phyloP scores from a whole-genome alignment of 2,113 vertebrate species.

The Hippolais icterina region DNA sequence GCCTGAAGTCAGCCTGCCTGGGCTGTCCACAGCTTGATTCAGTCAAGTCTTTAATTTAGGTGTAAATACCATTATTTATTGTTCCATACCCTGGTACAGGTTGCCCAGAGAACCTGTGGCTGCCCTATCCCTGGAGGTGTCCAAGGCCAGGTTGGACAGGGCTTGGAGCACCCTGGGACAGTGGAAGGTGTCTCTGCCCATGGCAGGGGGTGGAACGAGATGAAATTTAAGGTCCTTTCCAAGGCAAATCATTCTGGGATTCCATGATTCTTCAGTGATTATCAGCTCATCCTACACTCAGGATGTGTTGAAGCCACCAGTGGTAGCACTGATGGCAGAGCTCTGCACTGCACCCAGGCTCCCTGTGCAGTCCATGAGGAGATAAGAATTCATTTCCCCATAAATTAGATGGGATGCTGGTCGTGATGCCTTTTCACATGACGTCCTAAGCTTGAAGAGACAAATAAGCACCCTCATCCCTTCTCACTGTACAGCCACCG shows the following conservation, averaged over 20 bases:
- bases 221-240: not conserved
- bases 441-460: not conserved
- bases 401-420: not conserved
- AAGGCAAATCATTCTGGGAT: not conserved
- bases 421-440: not conserved
- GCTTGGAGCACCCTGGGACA: rapidly evolving
- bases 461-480: not conserved
- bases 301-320: not conserved
- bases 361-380: not conserved
- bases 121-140: not conserved
- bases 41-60: not conserved
- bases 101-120: not conserved
- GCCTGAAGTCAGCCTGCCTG: not conserved
- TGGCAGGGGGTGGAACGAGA: rapidly evolving
- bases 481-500: not conserved
- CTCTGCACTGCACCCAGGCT: not conserved
- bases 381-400: not conserved
- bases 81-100: not conserved
- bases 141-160: rapidly evolving
- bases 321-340: not conserved
- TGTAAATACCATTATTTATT: not conserved
- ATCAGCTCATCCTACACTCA: not conserved
- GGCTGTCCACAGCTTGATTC: not conserved
- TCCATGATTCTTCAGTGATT: not conserved
- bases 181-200: not conserved